Base-by-base conservation (phyloP, 2,888 invertebrate genomes). In the Drosophila anceps region DNA sequence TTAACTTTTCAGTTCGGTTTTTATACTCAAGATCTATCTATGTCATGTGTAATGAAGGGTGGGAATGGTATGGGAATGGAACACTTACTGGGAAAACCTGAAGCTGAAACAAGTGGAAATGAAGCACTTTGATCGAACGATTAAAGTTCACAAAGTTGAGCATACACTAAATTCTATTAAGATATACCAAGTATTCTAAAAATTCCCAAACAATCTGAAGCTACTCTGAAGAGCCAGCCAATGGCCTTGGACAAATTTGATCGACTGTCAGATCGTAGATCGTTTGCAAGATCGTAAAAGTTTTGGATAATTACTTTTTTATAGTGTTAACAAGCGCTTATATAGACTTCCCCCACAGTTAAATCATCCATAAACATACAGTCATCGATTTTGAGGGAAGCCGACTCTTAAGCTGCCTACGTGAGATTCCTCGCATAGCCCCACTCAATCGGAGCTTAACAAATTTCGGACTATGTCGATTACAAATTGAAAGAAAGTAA, bases 401-500 rank as follows among this genome's bases (percentile, higher is more conserved):
- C 5, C 33, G 13, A 33, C 33, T 50, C 29, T n/a, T 24, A 39
- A 13, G 27, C 15, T 51, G 79, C 57, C 70, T 77, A 77, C 77
- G 77, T 77, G 77, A 62, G 62, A 20, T 27, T 63, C 57, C 29
- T 60, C 79, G 67, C 69, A 78, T 50, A 12, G 13, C 29, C 2
- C 9, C 20, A 12, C 24, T 39, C n/a, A 39, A 13, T 20, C n/a
- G 13, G 15, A 46, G 57, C 58, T 61, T 33, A 57, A 39, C 24
- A 18, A 57, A 46, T 44, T 67, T 59, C 24, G 53, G 59, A 55
- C 60, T 57, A 63, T 50, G 48, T 29, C 60, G 69, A 54, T 70
- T 64, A 64, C 64, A 65, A 80, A 53, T 61, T 33, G 43, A 80
- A 72, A 69, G 81, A 79, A 79, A 79, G 78, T 69, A 57, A 63